Conservation (phyloP, 2,888 invertebrate genomes). For the Carabus problematicus region DNA sequence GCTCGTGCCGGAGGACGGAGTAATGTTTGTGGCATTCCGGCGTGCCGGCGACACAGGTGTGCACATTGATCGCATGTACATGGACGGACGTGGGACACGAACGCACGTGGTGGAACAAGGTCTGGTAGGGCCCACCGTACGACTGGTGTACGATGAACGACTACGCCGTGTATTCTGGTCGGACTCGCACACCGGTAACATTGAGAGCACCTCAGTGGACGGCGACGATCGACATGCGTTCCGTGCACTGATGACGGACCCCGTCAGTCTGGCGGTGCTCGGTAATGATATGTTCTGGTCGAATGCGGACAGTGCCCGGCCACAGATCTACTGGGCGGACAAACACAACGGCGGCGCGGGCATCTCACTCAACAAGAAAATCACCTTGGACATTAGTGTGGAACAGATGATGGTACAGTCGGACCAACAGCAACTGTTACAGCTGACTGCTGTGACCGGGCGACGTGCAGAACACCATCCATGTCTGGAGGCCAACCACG, state of each 20-base stretch:
- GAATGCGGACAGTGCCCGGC: conserved; percentile 61
- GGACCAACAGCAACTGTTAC: conserved; percentile 50
- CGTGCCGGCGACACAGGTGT: conserved; percentile 43
- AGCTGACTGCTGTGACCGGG: conserved; percentile 62
- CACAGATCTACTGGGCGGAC: conserved; percentile 66
- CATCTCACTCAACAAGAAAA: conserved; percentile 54
- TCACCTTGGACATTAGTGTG: conserved; percentile 53
- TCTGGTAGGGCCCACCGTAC: conserved; percentile 63
- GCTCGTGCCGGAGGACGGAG: conserved; percentile 68
- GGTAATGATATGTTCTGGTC: conserved; percentile 77
- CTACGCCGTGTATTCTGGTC: conserved; percentile 70
- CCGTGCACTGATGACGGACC: conserved; percentile 55
- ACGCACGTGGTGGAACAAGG: conserved; percentile 58
- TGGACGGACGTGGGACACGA: conserved; percentile 68
- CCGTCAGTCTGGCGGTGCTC: conserved; percentile 67
- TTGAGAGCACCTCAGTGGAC: conserved; percentile 69
- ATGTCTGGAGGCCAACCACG: conserved; percentile 65
- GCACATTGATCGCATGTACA: conserved; percentile 72
- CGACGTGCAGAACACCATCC: conserved; percentile 60
- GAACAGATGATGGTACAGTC: no score
- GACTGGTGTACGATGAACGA: conserved; percentile 64
- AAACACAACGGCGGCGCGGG: conserved; percentile 57
- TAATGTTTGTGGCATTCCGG: conserved; percentile 70
- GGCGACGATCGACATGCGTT: conserved; percentile 59
- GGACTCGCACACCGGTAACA: conserved; percentile 70